Conservation (phyloP, 2,888 invertebrate species). For the Caenorhabditis uteleia region DNA sequence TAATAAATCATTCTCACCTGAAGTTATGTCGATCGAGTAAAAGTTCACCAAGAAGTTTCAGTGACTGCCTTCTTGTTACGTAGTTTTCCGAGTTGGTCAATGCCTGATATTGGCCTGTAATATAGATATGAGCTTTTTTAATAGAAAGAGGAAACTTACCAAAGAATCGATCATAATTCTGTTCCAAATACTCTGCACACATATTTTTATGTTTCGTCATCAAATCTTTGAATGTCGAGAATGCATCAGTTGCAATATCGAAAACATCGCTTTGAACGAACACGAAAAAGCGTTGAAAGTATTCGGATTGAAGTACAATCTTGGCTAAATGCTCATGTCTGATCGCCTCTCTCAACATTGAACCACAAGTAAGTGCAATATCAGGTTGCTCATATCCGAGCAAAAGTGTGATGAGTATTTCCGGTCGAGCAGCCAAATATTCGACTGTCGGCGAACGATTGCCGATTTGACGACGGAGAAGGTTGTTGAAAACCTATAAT, state of each 20-base stretch:
- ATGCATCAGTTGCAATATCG: slow-evolving; percentile 99
- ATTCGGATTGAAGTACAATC: slow-evolving; percentile 94
- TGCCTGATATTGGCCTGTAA: slow-evolving; percentile 83
- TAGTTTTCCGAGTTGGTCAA: slow-evolving; percentile 98
- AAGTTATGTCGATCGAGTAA: slow-evolving; percentile 98
- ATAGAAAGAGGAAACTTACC: slow-evolving; percentile 69
- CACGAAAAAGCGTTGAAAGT: slow-evolving; percentile 93
- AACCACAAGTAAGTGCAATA: slow-evolving; percentile 97
- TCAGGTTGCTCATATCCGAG: slow-evolving; percentile 90
- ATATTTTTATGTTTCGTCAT: slow-evolving; percentile 77
- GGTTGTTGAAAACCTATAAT: slow-evolving; percentile 86
- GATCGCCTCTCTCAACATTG: slow-evolving; percentile 97
- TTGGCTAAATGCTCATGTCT: slow-evolving; percentile 97
- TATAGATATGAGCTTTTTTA: background rate
- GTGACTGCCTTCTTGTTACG: slow-evolving; percentile 95
- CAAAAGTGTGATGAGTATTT: slow-evolving; percentile 78
- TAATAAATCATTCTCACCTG: slow-evolving; percentile 72
- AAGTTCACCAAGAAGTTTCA: slow-evolving; percentile 94
- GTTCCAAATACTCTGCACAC: slow-evolving; percentile 97
- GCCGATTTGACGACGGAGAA: slow-evolving; percentile 95
- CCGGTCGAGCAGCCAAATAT: slow-evolving; percentile 95
- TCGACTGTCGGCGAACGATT: slow-evolving; percentile 94
- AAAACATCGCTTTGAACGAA: slow-evolving; percentile 81
- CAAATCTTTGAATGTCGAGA: slow-evolving; percentile 94
- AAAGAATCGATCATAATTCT: slow-evolving; percentile 98